Conservation (phyloP, 2,888 invertebrate genomes). For the Aromia moschata region DNA sequence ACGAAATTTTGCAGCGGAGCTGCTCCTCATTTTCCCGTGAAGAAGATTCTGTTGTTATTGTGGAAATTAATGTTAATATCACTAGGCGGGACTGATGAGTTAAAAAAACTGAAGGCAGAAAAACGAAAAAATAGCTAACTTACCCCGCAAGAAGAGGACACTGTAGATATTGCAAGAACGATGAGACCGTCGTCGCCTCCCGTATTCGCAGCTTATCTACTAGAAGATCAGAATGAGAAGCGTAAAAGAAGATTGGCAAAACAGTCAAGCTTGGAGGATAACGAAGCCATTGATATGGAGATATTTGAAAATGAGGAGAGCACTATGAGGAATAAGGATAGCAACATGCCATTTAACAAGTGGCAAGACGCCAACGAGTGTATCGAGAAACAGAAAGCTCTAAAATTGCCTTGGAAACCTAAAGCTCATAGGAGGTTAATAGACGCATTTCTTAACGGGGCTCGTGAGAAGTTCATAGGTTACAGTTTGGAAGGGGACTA, state of each 20-base stretch:
- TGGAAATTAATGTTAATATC: conserved; percentile 96
- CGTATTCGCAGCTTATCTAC: conserved; percentile 87
- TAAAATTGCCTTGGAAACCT: conserved; percentile 88
- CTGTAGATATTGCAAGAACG: conserved; percentile 89
- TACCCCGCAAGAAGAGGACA: conserved; percentile 88
- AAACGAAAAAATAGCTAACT: conserved; percentile 75
- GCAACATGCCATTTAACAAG: conserved; percentile 43
- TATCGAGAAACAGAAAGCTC: conserved; percentile 25
- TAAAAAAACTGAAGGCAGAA: conserved; percentile 79
- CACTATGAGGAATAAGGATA: conserved; percentile 61
- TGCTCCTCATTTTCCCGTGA: conserved; percentile 98
- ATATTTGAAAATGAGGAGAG: conserved; percentile 67
- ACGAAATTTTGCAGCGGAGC: conserved; percentile 95
- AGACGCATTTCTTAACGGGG: conserved; percentile 90
- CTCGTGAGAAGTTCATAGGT: conserved; percentile 94
- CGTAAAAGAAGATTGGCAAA: conserved; percentile 86
- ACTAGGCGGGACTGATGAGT: conserved; percentile 88
- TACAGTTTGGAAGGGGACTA: conserved; percentile 89
- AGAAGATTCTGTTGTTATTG: conserved; percentile 88
- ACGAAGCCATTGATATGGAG: conserved; percentile 73
- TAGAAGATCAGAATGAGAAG: conserved; percentile 85
- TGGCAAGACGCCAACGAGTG: conserved; percentile 20
- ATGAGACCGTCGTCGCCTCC: conserved; percentile 97
- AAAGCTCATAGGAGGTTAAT: conserved; percentile 95
- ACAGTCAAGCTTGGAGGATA: conserved; percentile 90